A percentile compares a stretch with the other conserved stretches of the same genome.
Evolutionary conservation across 2,888 invertebrate species (phyloP).

Genomic region (Callinectes sapidus): DNA sequence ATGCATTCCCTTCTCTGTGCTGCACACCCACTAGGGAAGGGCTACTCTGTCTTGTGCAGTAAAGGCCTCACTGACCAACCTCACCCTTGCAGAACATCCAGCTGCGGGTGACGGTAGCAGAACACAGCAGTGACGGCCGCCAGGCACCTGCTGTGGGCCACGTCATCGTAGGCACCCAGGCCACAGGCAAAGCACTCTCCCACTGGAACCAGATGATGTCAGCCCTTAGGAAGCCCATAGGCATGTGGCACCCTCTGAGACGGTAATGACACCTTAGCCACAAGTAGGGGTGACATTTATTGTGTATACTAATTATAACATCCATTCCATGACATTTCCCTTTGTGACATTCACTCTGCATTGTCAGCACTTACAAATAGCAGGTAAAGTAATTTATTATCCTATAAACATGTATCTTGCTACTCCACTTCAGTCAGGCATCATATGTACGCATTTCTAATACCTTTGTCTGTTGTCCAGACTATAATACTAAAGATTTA

Average conservation of each 20-base stretch:
- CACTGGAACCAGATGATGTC: slow-evolving; percentile 92
- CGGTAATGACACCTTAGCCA: slow-evolving; percentile 73
- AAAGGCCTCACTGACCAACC: background rate
- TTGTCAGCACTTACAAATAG: slow-evolving; percentile 11
- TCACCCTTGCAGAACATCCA: slow-evolving; percentile 81
- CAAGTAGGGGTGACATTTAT: background rate
- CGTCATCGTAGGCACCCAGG: slow-evolving; percentile 85
- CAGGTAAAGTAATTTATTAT: background rate
- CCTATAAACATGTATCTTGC: background rate
- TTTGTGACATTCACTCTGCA: background rate
- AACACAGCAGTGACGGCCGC: slow-evolving; percentile 75
- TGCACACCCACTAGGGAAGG: background rate
- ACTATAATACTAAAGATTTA: background rate
- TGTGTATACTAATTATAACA: background rate
- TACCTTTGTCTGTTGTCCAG: background rate
- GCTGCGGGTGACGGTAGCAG: slow-evolving; percentile 81
- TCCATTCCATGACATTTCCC: background rate
- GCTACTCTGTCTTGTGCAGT: background rate
- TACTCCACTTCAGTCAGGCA: slow-evolving; percentile 2
- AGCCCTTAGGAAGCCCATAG: slow-evolving; percentile 86
- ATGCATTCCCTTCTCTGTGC: background rate
- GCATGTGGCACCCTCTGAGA: slow-evolving; percentile 89
- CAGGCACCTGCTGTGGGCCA: slow-evolving; percentile 85
- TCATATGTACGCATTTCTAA: slow-evolving; percentile 9
- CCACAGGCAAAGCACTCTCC: slow-evolving; percentile 83